These are phyloP conservation scores for Cavia porcellus DNA, from an alignment of 2,113 vertebrate species.

Conservation along the genomic window DNA sequence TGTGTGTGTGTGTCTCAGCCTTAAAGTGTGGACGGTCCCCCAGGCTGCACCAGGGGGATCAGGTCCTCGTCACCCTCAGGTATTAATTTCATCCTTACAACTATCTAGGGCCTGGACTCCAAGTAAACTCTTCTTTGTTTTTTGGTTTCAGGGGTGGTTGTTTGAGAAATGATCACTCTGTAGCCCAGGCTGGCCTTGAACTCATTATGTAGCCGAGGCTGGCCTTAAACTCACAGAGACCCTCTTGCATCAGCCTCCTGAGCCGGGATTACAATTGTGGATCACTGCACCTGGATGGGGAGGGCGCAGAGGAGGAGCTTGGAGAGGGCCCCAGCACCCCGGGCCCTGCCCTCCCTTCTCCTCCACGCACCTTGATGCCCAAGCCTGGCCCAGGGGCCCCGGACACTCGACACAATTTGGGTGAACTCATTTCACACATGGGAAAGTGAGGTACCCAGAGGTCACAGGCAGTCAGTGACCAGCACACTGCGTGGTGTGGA, in stretches of 20 bases:
- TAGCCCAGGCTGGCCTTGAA: background rate
- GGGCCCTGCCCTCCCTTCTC: too few relatives aligned
- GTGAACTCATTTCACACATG: background rate
- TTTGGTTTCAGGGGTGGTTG: background rate
- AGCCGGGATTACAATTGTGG: background rate
- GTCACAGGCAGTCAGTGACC: background rate
- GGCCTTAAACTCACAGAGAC: background rate
- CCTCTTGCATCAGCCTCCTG: background rate
- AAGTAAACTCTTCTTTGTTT: background rate
- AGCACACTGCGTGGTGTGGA: background rate
- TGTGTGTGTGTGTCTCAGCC: background rate
- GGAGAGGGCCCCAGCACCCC: background rate
- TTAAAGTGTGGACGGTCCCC: background rate
- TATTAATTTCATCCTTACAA: background rate
- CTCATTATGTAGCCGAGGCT: background rate
- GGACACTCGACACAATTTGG: background rate
- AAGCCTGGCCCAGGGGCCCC: background rate
- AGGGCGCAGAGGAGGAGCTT: background rate
- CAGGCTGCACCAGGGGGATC: background rate
- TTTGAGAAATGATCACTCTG: background rate
- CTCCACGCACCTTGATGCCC: background rate
- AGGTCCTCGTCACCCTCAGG: background rate
- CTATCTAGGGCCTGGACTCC: background rate
- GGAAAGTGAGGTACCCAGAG: background rate
- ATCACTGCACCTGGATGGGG: rapidly evolving